Base-by-base conservation (phyloP, 2,888 invertebrate species). In the Phrixothrix hirtus region DNA sequence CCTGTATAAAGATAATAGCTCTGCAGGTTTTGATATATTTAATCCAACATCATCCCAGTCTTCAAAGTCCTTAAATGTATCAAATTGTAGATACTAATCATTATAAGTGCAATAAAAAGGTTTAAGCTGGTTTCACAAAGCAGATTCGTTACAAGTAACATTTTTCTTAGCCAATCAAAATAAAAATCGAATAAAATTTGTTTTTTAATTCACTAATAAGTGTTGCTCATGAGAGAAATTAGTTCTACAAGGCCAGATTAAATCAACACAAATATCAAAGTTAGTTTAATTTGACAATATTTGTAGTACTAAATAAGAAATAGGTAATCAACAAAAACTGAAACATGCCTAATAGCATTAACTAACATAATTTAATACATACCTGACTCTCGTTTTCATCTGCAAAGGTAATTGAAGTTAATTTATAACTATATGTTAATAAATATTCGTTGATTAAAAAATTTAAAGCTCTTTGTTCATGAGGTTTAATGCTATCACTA, bases 11-110 rank as follows among this genome's bases (percentile, higher is more conserved):
- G 83, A 81, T 9, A 91, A 75, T 21, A 93, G 75, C 61, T 87
- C 87, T 0, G 87, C 83, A 15, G 92, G 92, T 63, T 89, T 85
- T 0, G 90, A 83, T 74, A 90, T 88, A 71, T 93, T 92, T 31
- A 93, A 77, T 0, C 93, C 92, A 9, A 93, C 92, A 77, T 92
- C 92, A 74, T 92, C 91, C 93, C 93, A 93, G 70, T 92, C 90
- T 76, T 92, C 92, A 78, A 92, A 91, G 75, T 92, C 91, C 85
- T 87, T 1, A 14, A 36, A 32, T 30, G 48, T 17, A 16, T 25
- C 10, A 34, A 13, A 30, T 12, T 26, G n/a, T n/a, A n/a, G n/a
- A n/a, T n/a, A n/a, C n/a, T n/a, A n/a, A n/a, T n/a, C n/a, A n/a
- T n/a, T n/a, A n/a, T n/a, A n/a, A n/a, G n/a, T n/a, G n/a, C n/a